Evolutionary conservation across 1,140 invertebrate species (phyloP), one percentile per base, ranked within the genome.

Genomic region (Platyura marginata): DNA sequence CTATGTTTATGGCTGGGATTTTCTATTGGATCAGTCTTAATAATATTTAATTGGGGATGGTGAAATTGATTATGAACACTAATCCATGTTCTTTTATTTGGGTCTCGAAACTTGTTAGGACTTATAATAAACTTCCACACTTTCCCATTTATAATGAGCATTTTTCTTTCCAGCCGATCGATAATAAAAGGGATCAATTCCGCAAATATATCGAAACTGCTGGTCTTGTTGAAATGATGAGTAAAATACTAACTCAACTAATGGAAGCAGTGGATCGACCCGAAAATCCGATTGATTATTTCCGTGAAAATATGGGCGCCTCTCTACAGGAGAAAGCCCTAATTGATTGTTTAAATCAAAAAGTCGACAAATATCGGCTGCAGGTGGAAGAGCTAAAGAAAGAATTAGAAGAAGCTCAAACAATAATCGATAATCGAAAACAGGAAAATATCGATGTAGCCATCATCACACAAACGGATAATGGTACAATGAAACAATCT

Each of bases 161-260:
- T 38, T 3, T 18, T 38, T 21, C 18, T 38, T 65, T 68, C 33
- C 49, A 83, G 78, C 75, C 57, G n/a, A 60, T 79, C 50, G 87
- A 92, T 64, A 77, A 79, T 2, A 93, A 92, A 64, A 72, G 86
- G 44, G 89, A 95, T 64, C 88, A 94, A 55, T 93, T 90, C 56
- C 70, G 89, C 39, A 84, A 84, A 47, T 93, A 93, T 60, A 67
- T 95, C 45, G 89, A 95, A 62, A 80, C 85, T 57, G 74, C 80
- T 46, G 90, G 89, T 22, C 83, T 93, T 33, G 77, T 93, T 67
- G 88, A 93, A 66, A 78, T 81, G n/a, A 59, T 94, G 8, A 92
- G 87, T 1, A 88, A 88, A 71, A 80, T 87, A 46, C 68, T 88
- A 19, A 75, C 86, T 3, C 75, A 74, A 46, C 65, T 95, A 6